Base-by-base conservation (phyloP, 2,797 vertebrate species). In the Enteromius trimaculatus region DNA sequence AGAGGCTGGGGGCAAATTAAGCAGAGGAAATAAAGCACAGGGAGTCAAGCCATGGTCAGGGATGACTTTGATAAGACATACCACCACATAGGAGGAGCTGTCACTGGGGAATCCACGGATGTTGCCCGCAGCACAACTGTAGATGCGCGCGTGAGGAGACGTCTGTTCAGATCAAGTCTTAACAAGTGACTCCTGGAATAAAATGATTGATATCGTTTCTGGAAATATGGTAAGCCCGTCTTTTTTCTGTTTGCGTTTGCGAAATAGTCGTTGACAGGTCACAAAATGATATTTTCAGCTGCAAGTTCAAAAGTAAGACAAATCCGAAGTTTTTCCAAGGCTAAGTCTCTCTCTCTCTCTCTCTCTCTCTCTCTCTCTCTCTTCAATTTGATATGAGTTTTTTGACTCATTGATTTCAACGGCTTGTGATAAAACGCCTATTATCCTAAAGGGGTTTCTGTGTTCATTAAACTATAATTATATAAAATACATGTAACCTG, bases 71-170 rank as follows among this genome's bases (percentile, higher is more conserved):
- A 47, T 58, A 42, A 68, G 77, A 80, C 34, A 42, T 66, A 26
- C 34, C 13, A 26, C 8, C 39, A 53, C 78, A 53, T 78, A 74
- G 66, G 65, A 83, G 84, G 75, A 64, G 9, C 72, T 86, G 65
- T 68, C n/a, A 76, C 70, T 65, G 72, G 21, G 64, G 6, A 55
- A 66, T 74, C 31, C 72, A 55, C n/a, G 70, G 84, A 84, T 87
- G 83, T 85, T 81, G 82, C 85, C 82, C 84, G 84, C 29, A 74
- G 80, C 82, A 79, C 39, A 72, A 77, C 76, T 77, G 83, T 82
- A 87, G 82, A 89, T 91, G 74, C 65, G 75, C 84, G 68, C 34
- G 23, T 79, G 47, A 77, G 4, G 66, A 79, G 44, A 51, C 42
- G 3, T 77, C 39, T 14, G 23, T 37, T 5, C 31, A 71, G 10